Evolutionary conservation across 2,113 vertebrate genomes (phyloP), one percentile per base, ranked within the genome.

Genomic region (Verasper variegatus): DNA sequence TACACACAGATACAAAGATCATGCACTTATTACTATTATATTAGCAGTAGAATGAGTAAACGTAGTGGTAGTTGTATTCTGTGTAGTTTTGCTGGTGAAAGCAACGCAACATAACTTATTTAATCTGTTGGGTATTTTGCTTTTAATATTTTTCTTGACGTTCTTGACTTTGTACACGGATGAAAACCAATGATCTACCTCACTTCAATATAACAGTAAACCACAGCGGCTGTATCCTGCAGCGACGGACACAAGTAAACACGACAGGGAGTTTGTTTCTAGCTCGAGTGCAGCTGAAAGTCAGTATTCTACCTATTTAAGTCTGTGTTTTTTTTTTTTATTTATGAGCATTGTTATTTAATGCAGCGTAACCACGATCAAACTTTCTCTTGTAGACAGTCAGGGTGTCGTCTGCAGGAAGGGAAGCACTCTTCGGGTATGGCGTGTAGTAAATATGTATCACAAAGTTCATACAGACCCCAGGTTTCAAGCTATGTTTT

Each of bases 151-250:
- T 21, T 20, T 51, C 3, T 51, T 51, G 18, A 31, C 31, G 31
- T 31, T 31, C 58, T 65, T 71, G 24, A 70, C n/a, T 80, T 81
- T 60, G 69, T 68, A 82, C 10, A 76, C 70, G 61, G 58, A 75
- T 76, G 37, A 75, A 83, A 82, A 83, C 57, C 70, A 77, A 23
- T 73, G 49, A 88, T 87, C 91, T 92, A 92, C 91, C 91, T 92
- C 91, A 86, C 78, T 58, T 72, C 59, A 81, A 17, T 63, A 37
- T 64, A 12, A 78, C 66, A 78, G 55, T 86, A 59, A 69, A 69
- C 63, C 58, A 51, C 27, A 65, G 66, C 57, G 60, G 14, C 81
- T 65, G 70, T 5, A 24, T 74, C 55, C 26, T 71, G 31, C 69
- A 68, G 69, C 21, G 58, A 64, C 4, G 26, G 42, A 73, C 58